phyloP scores from a whole-genome alignment of 2,888 invertebrate species.

The Dione juno region DNA sequence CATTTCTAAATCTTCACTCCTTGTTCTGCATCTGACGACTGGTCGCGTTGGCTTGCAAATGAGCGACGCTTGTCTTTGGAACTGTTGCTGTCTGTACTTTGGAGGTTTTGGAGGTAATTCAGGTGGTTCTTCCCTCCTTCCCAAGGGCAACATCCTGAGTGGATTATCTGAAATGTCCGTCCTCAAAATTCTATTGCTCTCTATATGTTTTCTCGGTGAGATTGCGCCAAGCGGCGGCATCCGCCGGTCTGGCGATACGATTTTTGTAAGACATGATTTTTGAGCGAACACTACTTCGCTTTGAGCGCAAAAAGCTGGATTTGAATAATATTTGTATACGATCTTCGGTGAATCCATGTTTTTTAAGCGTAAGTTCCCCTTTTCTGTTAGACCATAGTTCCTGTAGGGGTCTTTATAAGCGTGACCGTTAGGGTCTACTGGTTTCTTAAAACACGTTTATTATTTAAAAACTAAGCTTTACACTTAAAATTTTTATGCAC shows the following conservation, averaged over 20 bases:
- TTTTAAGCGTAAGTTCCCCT: slow-evolving; percentile 22
- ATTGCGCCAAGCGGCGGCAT: slow-evolving; percentile 77
- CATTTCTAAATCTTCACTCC: slow-evolving; percentile 79
- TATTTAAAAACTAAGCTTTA: neutral
- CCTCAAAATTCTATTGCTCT: slow-evolving; percentile 69
- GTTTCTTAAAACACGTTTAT: slow-evolving; percentile 40
- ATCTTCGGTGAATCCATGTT: slow-evolving; percentile 80
- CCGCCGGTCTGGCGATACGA: slow-evolving; percentile 61
- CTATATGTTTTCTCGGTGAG: slow-evolving; percentile 72
- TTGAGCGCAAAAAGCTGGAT: slow-evolving; percentile 91
- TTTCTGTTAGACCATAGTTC: slow-evolving; percentile 59
- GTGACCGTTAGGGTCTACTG: slow-evolving; percentile 58
- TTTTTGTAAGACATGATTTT: slow-evolving; percentile 67
- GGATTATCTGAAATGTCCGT: slow-evolving; percentile 81
- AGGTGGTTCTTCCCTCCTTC: slow-evolving; percentile 71
- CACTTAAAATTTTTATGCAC: neutral
- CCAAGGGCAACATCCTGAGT: slow-evolving; percentile 66
- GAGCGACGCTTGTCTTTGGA: slow-evolving; percentile 72
- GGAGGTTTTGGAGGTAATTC: slow-evolving; percentile 75
- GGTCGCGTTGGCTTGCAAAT: slow-evolving; percentile 80
- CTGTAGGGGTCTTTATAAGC: slow-evolving; percentile 58
- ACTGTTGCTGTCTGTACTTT: slow-evolving; percentile 66
- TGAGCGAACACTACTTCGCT: slow-evolving; percentile 85
- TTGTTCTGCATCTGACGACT: slow-evolving; percentile 62
- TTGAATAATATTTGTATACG: slow-evolving; percentile 87